phyloP scores from a whole-genome alignment of 1,140 invertebrate genomes.

The Heterodera schachtii region DNA sequence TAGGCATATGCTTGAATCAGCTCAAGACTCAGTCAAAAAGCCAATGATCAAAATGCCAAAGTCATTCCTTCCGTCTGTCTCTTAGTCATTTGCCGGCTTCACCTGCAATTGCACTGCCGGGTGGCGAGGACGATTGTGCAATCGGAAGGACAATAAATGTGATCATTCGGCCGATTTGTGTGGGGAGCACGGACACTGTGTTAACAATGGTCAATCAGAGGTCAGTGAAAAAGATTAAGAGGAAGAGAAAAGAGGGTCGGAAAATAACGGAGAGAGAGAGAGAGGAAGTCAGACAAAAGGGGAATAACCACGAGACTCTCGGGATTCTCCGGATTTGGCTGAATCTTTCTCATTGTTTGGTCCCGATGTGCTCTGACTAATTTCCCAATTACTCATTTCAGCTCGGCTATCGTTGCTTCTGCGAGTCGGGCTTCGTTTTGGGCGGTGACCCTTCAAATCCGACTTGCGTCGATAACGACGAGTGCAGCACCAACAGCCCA shows the following conservation, averaged over 20 bases:
- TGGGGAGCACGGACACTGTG: slow-evolving; percentile 62
- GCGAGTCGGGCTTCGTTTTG: slow-evolving; percentile 55
- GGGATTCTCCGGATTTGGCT: background rate
- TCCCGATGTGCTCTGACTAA: background rate
- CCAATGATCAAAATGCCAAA: background rate
- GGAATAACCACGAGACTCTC: slow-evolving; percentile 24
- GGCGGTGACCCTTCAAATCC: slow-evolving; percentile 57
- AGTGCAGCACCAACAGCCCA: slow-evolving; percentile 53
- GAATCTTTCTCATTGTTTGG: slow-evolving; percentile 26
- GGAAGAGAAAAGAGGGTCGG: no score
- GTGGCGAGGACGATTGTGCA: slow-evolving; percentile 58
- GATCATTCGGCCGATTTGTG: slow-evolving; percentile 46
- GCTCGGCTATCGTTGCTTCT: slow-evolving; percentile 55
- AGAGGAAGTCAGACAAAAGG: no score
- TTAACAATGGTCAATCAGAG: slow-evolving; percentile 17
- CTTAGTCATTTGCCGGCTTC: slow-evolving; percentile 31
- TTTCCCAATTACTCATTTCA: background rate
- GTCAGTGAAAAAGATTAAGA: slow-evolving; percentile 11
- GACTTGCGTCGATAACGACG: slow-evolving; percentile 57
- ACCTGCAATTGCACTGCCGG: slow-evolving; percentile 54
- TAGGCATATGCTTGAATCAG: no score
- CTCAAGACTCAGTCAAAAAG: background rate
- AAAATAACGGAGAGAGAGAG: no score
- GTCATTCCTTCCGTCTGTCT: background rate
- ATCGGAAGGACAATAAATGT: slow-evolving; percentile 47